Conservation (phyloP, 23 tunicate genomes). For the Trididemnum miniatum region DNA sequence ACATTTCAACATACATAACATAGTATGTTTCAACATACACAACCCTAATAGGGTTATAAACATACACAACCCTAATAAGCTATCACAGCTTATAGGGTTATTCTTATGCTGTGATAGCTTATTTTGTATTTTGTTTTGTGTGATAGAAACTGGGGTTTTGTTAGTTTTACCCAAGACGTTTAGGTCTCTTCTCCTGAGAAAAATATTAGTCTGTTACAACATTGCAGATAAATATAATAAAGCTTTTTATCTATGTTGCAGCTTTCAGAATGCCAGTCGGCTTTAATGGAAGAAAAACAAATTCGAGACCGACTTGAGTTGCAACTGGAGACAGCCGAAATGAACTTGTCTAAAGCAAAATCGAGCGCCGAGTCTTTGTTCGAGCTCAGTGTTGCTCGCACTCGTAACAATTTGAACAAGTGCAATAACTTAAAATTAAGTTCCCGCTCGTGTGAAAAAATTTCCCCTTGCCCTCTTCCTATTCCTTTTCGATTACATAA, state of each 20-base stretch:
- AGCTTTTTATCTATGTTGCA: background rate
- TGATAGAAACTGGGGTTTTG: too few species aligned
- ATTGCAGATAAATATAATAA: too few species aligned
- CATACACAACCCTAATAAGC: too few species aligned
- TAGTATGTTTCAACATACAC: too few species aligned
- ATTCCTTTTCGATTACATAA: background rate
- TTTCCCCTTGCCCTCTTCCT: background rate
- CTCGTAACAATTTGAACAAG: background rate
- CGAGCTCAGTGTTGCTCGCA: constrained; percentile 1
- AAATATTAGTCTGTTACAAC: too few species aligned
- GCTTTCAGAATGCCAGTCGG: background rate
- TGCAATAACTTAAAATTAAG: background rate
- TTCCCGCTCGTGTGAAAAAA: background rate
- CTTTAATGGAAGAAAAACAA: constrained; percentile 4
- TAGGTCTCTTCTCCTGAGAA: too few species aligned
- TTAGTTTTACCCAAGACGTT: too few species aligned
- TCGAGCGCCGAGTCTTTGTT: constrained; percentile 23
- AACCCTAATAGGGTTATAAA: too few species aligned
- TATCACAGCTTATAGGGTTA: too few species aligned
- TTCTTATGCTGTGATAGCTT: too few species aligned
- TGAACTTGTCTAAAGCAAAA: background rate
- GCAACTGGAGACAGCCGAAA: constrained; percentile 1
- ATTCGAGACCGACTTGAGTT: background rate
- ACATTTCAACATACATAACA: too few species aligned
- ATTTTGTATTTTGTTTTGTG: too few species aligned